Percentiles rank a stretch among this genome's conserved stretches.
These are phyloP conservation scores for Ameiurus melas DNA, from an alignment of 2,113 vertebrate species.

Conservation along the genomic window DNA sequence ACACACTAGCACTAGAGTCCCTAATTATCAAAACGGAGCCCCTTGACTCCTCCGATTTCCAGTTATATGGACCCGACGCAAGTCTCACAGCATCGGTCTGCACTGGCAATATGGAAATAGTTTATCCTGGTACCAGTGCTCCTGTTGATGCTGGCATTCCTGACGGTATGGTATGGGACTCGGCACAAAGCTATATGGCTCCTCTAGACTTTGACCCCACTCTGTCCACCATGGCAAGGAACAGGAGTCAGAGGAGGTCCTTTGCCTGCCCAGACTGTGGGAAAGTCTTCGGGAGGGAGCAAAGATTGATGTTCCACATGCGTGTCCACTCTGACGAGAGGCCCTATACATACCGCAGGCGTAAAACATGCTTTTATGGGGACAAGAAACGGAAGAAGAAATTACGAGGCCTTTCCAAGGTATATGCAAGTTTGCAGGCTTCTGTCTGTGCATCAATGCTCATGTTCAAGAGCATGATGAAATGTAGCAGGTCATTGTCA, in stretches of 20 bases:
- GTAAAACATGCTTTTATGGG: slow-evolving; percentile 50
- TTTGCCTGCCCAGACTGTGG: slow-evolving; percentile 54
- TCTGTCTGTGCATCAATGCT: not conserved
- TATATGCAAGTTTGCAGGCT: not conserved
- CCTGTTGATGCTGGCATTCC: not conserved
- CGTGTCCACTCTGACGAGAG: slow-evolving; percentile 47
- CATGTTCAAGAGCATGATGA: not conserved
- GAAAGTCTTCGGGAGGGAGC: slow-evolving; percentile 52
- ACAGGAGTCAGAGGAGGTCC: slow-evolving; percentile 49
- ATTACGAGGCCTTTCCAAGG: slow-evolving; percentile 25
- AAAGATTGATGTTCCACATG: slow-evolving; percentile 47
- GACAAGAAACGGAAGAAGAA: slow-evolving; percentile 45
- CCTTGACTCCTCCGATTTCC: slow-evolving; percentile 18
- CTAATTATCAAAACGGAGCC: slow-evolving; percentile 43
- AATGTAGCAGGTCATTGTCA: not conserved
- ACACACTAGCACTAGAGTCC: not conserved
- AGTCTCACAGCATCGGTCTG: slow-evolving; percentile 7
- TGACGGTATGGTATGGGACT: slow-evolving; percentile 27
- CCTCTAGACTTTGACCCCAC: slow-evolving; percentile 53
- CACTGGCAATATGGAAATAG: slow-evolving; percentile 9
- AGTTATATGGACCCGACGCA: slow-evolving; percentile 12
- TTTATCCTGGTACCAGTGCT: slow-evolving; percentile 28
- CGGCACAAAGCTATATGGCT: slow-evolving; percentile 47
- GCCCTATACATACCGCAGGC: slow-evolving; percentile 45
- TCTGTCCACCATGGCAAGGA: not conserved